These are phyloP conservation scores for Onchidella celtica DNA, from an alignment of 2,888 invertebrate species.

Conservation along the genomic window DNA sequence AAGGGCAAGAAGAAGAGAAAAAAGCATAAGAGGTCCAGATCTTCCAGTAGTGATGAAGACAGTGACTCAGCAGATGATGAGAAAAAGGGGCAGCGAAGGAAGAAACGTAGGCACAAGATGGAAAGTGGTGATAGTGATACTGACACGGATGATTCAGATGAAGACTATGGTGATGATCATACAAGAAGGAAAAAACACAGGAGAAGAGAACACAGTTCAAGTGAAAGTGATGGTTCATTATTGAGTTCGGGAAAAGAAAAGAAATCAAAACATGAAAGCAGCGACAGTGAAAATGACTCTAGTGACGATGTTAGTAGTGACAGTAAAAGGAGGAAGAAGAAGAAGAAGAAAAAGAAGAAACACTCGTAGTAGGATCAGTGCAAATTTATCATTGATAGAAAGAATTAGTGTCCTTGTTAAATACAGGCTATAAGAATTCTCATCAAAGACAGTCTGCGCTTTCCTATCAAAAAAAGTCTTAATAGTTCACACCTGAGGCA, in stretches of 20 bases:
- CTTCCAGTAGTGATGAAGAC: background rate
- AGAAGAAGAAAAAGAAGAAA: slow-evolving; percentile 33
- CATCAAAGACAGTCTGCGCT: too few species aligned
- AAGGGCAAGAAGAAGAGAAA: slow-evolving; percentile 17
- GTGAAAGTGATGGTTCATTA: background rate
- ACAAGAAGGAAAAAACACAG: background rate
- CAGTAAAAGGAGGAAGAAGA: slow-evolving; percentile 5
- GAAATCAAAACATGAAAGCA: slow-evolving; percentile 22
- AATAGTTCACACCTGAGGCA: too few species aligned
- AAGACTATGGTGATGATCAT: background rate
- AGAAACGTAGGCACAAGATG: background rate
- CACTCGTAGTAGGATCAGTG: too few species aligned
- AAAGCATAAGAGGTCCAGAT: slow-evolving; percentile 2
- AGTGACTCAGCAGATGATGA: background rate
- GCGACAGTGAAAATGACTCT: slow-evolving; percentile 9
- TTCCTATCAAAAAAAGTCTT: too few species aligned
- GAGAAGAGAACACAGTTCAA: background rate
- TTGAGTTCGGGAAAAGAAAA: slow-evolving; percentile 1
- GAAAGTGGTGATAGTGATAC: background rate
- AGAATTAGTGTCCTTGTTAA: too few species aligned
- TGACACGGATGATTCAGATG: background rate
- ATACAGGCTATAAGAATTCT: too few species aligned
- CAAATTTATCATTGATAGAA: too few species aligned
- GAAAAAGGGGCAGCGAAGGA: background rate
- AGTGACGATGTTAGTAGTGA: background rate